These are phyloP conservation scores for Philereme vetulata DNA, from an alignment of 2,888 invertebrate genomes.

Conservation along the genomic window DNA sequence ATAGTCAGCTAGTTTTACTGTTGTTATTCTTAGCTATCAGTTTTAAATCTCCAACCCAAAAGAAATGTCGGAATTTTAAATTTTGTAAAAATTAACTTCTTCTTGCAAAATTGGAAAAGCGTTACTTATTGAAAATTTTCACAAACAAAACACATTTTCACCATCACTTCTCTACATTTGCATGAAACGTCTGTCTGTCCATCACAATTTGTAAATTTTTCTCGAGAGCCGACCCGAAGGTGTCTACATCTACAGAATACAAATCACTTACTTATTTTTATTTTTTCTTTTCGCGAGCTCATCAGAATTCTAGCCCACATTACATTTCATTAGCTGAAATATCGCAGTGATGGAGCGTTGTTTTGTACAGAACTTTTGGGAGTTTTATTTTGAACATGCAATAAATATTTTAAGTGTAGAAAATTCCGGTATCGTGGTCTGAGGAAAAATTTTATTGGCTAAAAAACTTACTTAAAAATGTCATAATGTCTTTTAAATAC, in stretches of 20 bases:
- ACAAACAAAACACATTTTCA: conserved; percentile 21
- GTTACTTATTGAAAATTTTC: conserved; percentile 2
- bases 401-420: neutral
- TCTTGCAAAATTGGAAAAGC: neutral
- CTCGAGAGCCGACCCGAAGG: conserved; percentile 32
- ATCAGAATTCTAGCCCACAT: conserved; percentile 42
- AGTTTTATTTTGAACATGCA: neutral
- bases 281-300: conserved; percentile 34
- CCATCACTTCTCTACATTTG: conserved; percentile 29
- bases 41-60: too few species aligned
- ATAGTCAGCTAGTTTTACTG: too few species aligned
- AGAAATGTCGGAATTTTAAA: too few species aligned
- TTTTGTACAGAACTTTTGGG: neutral
- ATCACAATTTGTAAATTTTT: conserved; percentile 58
- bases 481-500: too few species aligned
- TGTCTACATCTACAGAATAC: conserved; percentile 35
- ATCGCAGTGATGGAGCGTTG: conserved; percentile 18
- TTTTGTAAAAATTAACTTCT: neutral
- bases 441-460: too few species aligned
- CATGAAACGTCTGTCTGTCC: conserved; percentile 46
- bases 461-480: too few species aligned
- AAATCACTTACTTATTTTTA: conserved; percentile 36
- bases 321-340: conserved; percentile 40
- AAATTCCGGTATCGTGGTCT: too few species aligned
- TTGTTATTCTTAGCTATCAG: too few species aligned